Percentiles rank a stretch among this genome's conserved stretches.
Conservation (phyloP, 2,797 vertebrate genomes). For the Bucorvus abyssinicus region DNA sequence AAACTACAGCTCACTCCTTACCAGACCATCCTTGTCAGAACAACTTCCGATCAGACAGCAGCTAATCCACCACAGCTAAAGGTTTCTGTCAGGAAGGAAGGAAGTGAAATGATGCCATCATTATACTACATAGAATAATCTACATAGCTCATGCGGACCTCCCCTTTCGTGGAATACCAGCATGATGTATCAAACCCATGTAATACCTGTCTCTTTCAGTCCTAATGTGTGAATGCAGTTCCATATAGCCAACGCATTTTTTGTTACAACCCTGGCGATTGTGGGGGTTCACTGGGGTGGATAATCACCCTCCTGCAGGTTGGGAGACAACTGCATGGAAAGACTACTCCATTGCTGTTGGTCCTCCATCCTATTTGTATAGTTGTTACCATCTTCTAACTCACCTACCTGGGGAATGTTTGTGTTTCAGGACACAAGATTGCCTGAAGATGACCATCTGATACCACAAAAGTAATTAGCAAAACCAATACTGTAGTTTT, state of each 20-base stretch:
- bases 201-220: not conserved
- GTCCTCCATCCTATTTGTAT: not conserved
- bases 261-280: fast-evolving
- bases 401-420: not conserved
- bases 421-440: not conserved
- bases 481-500: not conserved
- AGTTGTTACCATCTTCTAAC: not conserved
- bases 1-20: not conserved
- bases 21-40: not conserved
- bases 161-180: not conserved
- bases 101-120: not conserved
- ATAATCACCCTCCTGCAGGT: not conserved
- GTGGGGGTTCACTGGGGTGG: not conserved
- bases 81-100: slow-evolving; percentile 15
- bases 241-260: not conserved
- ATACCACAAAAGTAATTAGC: not conserved
- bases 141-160: not conserved
- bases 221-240: fast-evolving
- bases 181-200: not conserved
- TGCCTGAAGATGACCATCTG: not conserved
- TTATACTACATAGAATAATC: not conserved
- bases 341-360: not conserved
- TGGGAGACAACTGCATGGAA: not conserved
- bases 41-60: not conserved
- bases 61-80: slow-evolving; percentile 10